Conservation (phyloP, 2,113 vertebrate species). For the Xerus inauris region DNA sequence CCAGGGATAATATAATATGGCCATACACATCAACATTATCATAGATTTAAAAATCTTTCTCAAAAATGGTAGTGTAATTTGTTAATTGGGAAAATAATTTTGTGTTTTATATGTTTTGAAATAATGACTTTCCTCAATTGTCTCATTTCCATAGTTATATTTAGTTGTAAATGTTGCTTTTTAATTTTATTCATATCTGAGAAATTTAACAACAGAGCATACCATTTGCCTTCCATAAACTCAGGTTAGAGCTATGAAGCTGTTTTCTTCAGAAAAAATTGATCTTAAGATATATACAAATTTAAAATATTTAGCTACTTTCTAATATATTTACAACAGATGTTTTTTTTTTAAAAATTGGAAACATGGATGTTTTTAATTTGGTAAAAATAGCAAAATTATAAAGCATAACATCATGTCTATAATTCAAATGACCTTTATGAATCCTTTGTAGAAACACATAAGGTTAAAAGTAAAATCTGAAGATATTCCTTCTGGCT, state of each 20-base stretch:
- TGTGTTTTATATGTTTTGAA: background rate
- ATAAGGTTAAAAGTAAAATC: background rate
- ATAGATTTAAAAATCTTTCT: background rate
- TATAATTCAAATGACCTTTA: background rate
- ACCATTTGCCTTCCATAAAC: background rate
- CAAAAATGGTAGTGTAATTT: background rate
- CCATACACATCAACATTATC: background rate
- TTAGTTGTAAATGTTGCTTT: background rate
- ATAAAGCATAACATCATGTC: background rate
- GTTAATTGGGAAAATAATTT: conserved; percentile 8
- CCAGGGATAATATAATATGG: background rate
- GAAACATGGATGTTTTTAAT: background rate
- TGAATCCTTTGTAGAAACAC: background rate
- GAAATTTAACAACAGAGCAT: background rate
- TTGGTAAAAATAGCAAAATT: background rate
- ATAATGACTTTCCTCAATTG: background rate
- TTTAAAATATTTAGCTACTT: conserved; percentile 3
- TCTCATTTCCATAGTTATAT: background rate
- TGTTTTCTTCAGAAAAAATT: background rate
- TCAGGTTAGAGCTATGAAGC: background rate
- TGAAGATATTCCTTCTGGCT: background rate
- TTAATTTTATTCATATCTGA: background rate
- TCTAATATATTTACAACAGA: background rate
- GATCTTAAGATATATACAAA: background rate
- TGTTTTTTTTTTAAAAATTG: background rate